Evolutionary conservation across 1,140 invertebrate genomes (phyloP).

Genomic region (Campoletis sonorensis): DNA sequence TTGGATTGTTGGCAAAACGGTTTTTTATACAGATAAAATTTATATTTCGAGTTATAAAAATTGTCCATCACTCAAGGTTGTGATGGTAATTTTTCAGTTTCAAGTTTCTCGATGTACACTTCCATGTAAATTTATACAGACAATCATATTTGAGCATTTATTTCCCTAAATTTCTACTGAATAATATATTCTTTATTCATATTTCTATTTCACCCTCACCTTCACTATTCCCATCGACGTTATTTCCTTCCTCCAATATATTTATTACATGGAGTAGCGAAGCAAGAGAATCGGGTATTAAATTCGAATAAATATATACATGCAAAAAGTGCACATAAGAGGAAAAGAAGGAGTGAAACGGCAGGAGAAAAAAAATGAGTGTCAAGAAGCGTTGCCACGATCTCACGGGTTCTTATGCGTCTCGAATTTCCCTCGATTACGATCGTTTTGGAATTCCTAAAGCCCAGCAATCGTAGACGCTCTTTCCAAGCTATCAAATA

Average conservation of each 20-base stretch:
- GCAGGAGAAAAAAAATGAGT: background rate
- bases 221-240: background rate
- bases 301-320: conserved; percentile 1
- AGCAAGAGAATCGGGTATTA: background rate
- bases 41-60: too few relatives aligned
- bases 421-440: conserved; percentile 70
- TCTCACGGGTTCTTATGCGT: conserved; percentile 60
- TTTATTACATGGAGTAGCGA: conserved; percentile 4
- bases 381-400: conserved; percentile 18
- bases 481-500: conserved; percentile 38
- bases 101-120: too few relatives aligned
- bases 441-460: conserved; percentile 66
- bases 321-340: conserved; percentile 34
- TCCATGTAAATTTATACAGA: background rate
- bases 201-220: background rate
- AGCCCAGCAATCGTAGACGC: conserved; percentile 22
- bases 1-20: too few relatives aligned
- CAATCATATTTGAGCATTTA: background rate
- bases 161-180: background rate
- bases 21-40: too few relatives aligned
- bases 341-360: conserved; percentile 20
- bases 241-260: conserved; percentile 9
- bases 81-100: too few relatives aligned
- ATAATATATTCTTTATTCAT: background rate
- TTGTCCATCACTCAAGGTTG: too few relatives aligned